These are phyloP conservation scores for Siphlonurus alternatus DNA, from an alignment of 2,888 invertebrate species.

Conservation along the genomic window DNA sequence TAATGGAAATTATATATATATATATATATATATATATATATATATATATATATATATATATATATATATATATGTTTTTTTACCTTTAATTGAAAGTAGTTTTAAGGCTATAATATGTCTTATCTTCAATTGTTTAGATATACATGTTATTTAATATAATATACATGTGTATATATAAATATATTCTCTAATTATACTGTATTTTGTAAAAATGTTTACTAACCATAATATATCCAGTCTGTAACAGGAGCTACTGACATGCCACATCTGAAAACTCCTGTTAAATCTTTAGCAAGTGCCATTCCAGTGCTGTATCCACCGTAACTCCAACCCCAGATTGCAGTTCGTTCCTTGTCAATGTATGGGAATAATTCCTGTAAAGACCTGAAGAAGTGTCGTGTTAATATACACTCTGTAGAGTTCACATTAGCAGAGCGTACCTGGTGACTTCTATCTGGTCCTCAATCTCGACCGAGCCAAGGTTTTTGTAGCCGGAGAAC, in stretches of 20 bases:
- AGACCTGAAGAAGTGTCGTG: too few relatives aligned
- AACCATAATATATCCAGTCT: slow-evolving; percentile 92
- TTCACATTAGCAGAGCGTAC: slow-evolving; percentile 27
- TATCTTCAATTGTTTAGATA: too few relatives aligned
- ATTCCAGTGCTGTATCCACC: slow-evolving; percentile 88
- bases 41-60: too few relatives aligned
- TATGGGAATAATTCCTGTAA: slow-evolving; percentile 47
- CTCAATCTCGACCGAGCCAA: slow-evolving; percentile 79
- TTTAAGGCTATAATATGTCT: too few relatives aligned
- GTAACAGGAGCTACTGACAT: slow-evolving; percentile 93
- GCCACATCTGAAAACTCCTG: slow-evolving; percentile 74
- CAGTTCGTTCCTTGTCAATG: slow-evolving; percentile 64
- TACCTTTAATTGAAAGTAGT: too few relatives aligned
- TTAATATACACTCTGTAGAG: too few relatives aligned
- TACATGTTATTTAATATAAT: too few relatives aligned
- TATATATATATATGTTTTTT: too few relatives aligned
- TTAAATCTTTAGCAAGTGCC: slow-evolving; percentile 60
- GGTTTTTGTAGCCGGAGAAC: slow-evolving; percentile 61
- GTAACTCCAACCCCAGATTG: slow-evolving; percentile 98
- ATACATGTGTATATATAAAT: too few relatives aligned
- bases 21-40: too few relatives aligned
- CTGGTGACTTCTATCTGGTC: slow-evolving; percentile 79
- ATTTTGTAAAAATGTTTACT: slow-evolving; percentile 18
- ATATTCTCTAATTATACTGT: too few relatives aligned
- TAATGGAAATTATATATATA: too few relatives aligned